Percentiles rank a stretch among this genome's conserved stretches.
phyloP scores from a whole-genome alignment of 2,113 vertebrate species.

The Peromyscus maniculatus region DNA sequence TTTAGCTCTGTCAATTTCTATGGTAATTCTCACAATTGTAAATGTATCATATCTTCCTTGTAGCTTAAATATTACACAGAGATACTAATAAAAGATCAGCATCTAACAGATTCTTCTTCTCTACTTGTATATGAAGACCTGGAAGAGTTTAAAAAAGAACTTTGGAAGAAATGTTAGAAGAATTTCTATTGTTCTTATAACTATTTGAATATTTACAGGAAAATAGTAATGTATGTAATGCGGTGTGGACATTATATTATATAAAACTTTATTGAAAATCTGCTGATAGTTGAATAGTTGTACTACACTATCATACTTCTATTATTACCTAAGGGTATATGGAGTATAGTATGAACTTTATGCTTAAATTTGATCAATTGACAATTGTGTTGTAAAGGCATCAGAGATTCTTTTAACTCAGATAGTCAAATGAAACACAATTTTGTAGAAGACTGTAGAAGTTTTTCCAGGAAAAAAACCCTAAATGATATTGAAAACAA shows the following conservation, averaged over 20 bases:
- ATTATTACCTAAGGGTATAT: constrained; percentile 21
- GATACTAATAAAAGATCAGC: constrained; percentile 36
- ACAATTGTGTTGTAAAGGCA: background rate
- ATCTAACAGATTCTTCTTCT: background rate
- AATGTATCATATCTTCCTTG: constrained; percentile 22
- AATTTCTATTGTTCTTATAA: constrained; percentile 28
- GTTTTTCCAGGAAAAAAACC: constrained; percentile 54
- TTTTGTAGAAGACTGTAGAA: constrained; percentile 36
- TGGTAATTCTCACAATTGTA: constrained; percentile 42
- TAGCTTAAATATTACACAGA: constrained; percentile 36
- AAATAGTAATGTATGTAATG: constrained; percentile 49
- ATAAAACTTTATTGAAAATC: constrained; percentile 17
- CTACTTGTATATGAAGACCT: background rate
- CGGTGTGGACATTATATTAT: background rate
- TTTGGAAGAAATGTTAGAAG: constrained; percentile 8
- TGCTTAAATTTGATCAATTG: background rate
- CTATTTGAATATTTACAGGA: constrained; percentile 16
- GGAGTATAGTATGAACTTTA: constrained; percentile 33
- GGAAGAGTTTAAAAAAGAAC: constrained; percentile 43
- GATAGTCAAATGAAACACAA: background rate
- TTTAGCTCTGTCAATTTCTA: background rate
- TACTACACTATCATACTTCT: constrained; percentile 16
- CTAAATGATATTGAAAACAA: constrained; percentile 23
- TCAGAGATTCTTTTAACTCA: constrained; percentile 7
- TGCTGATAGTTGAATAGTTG: constrained; percentile 44